phyloP scores from a whole-genome alignment of 1,140 invertebrate genomes.

The Drosophila gunungcola region DNA sequence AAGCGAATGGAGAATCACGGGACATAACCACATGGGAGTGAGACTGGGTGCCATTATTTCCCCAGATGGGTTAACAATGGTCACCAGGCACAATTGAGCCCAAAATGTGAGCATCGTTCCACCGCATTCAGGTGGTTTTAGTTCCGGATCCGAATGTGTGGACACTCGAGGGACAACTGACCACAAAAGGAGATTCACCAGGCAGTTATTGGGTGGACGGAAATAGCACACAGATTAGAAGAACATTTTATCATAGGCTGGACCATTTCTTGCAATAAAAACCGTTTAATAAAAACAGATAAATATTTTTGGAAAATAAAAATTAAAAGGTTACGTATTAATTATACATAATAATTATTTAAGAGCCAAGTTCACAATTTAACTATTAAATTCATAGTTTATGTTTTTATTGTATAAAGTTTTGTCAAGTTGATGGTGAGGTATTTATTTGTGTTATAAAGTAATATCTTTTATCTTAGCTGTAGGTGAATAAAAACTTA shows the following conservation, averaged over 20 bases:
- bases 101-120: conserved; percentile 13
- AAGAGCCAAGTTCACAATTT: too few relatives aligned
- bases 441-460: too few relatives aligned
- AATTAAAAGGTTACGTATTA: too few relatives aligned
- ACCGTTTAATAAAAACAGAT: too few relatives aligned
- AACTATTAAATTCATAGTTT: too few relatives aligned
- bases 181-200: conserved; percentile 22
- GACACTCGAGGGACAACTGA: conserved; percentile 15
- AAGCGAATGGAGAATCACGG: conserved; percentile 17
- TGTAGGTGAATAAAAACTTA: too few relatives aligned
- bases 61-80: conserved; percentile 45
- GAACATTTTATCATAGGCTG: background rate
- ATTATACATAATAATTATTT: too few relatives aligned
- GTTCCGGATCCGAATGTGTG: conserved; percentile 10
- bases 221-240: background rate
- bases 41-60: conserved; percentile 12
- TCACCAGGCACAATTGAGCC: conserved; percentile 52
- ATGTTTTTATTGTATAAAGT: too few relatives aligned
- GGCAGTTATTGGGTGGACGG: background rate
- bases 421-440: too few relatives aligned
- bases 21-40: conserved; percentile 25
- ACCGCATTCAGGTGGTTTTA: conserved; percentile 19
- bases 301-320: too few relatives aligned
- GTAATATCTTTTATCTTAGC: too few relatives aligned
- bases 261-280: too few relatives aligned